Evolutionary conservation across 2,888 invertebrate species (phyloP), one percentile per base, ranked within the genome.

Genomic region (Xylophagus ater): DNA sequence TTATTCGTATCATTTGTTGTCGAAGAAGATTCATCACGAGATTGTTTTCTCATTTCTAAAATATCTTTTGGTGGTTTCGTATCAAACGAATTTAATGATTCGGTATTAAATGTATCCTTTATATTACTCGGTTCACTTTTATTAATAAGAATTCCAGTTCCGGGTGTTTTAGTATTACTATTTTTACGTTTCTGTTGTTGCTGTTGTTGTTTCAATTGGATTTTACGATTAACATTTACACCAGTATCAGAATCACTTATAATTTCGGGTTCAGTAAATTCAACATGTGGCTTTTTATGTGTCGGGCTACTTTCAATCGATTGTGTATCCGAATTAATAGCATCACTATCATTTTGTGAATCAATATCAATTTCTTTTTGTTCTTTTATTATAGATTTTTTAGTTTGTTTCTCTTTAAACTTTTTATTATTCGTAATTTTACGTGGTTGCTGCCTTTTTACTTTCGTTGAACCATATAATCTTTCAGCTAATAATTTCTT

Each of bases 21-120:
- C 14, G 59, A 58, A 13, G 30, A 14, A 8, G 34, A 28, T 17
- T 37, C 41, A 43, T 48, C 41, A 23, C 51, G 54, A 15, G 60
- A 56, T 31, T 51, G 47, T 35, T 56, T 60, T 41, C 62, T 61
- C 14, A 64, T 41, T 42, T 65, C 65, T 6, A 64, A 44, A 47
- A 84, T 84, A 68, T 88, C 88, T 70, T 86, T 87, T 36, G 88
- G 87, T 51, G 76, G 78, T 61, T 75, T 78, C 56, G 76, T 70
- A 57, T 83, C 82, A 66, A 86, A 85, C 65, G 80, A 77, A 72
- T 86, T 87, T 34, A 67, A 57, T 34, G 68, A 50, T 42, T 71
- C 62, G 47, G 69, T 29, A 18, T 41, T 18, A 3, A 37, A 21
- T 7, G 33, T 40, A n/a, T 55, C 55, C 21, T 56, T 57, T 0